Conservation (phyloP, 2,113 vertebrate species). For the Lathamus discolor region DNA sequence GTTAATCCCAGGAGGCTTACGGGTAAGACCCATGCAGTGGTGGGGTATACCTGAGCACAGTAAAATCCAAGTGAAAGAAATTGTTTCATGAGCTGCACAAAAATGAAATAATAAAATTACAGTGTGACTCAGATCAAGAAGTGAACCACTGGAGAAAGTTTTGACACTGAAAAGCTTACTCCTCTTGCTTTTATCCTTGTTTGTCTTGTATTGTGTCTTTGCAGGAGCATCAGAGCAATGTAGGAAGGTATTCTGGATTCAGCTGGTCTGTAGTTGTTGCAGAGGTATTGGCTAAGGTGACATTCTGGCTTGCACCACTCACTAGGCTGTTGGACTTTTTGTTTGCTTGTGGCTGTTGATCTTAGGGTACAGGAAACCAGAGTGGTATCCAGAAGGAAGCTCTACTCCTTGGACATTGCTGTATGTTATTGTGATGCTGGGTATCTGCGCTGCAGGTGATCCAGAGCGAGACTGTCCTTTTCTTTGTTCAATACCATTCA, state of each 20-base stretch:
- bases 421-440: constrained; percentile 61
- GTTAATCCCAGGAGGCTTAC: neutral
- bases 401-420: constrained; percentile 38
- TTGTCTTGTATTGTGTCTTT: neutral
- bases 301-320: neutral
- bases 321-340: constrained; percentile 13
- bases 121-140: neutral
- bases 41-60: neutral
- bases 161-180: neutral
- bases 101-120: neutral
- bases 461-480: neutral
- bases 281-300: neutral
- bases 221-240: neutral
- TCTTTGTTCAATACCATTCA: constrained; percentile 20
- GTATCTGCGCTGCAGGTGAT: constrained; percentile 37
- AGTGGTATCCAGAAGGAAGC: constrained; percentile 4
- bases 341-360: constrained; percentile 10
- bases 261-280: neutral
- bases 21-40: neutral
- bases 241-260: neutral
- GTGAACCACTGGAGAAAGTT: neutral
- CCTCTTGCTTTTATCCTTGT: neutral
- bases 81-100: neutral
- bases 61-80: neutral
- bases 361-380: constrained; percentile 18